Evolutionary conservation across 2,888 invertebrate species (phyloP).

Genomic region (Chloroclysta siterata): DNA sequence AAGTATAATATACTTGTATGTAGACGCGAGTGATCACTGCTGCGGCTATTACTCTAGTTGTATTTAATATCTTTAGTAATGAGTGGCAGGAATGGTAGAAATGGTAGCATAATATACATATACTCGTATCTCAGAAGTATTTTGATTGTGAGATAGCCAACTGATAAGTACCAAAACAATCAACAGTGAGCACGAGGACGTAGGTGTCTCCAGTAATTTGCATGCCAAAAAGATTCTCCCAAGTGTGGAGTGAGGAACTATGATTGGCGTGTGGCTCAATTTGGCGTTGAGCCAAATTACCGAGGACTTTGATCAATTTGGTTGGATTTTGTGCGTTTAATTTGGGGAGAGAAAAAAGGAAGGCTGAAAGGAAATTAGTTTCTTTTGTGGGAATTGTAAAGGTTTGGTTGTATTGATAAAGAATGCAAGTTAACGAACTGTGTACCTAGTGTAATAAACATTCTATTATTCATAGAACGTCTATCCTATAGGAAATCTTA

Average conservation of each 20-base stretch:
- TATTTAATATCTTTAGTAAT: too few relatives aligned
- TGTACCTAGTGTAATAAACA: too few relatives aligned
- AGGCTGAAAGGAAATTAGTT: conserved; percentile 18
- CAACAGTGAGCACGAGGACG: conserved; percentile 16
- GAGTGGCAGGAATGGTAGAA: too few relatives aligned
- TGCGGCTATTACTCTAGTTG: too few relatives aligned
- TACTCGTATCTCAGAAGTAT: not conserved
- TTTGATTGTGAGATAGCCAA: conserved; percentile 15
- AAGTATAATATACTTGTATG: too few relatives aligned
- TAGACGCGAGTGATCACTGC: too few relatives aligned
- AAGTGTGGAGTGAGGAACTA: conserved; percentile 40
- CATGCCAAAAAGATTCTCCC: conserved; percentile 34
- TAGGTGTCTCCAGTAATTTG: conserved; percentile 26
- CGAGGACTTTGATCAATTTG: conserved; percentile 58
- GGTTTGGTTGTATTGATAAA: not conserved
- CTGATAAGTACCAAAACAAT: conserved; percentile 30
- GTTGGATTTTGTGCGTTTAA: conserved; percentile 30
- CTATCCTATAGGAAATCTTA: too few relatives aligned
- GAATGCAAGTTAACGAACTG: not conserved
- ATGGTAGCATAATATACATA: too few relatives aligned
- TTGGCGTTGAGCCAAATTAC: conserved; percentile 57
- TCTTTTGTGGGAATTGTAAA: conserved; percentile 5
- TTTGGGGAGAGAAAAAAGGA: conserved; percentile 23
- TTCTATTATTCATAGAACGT: too few relatives aligned
- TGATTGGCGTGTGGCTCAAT: conserved; percentile 53